Evolutionary conservation across 2,113 vertebrate genomes (phyloP).

Genomic region (Sebastes fasciatus): DNA sequence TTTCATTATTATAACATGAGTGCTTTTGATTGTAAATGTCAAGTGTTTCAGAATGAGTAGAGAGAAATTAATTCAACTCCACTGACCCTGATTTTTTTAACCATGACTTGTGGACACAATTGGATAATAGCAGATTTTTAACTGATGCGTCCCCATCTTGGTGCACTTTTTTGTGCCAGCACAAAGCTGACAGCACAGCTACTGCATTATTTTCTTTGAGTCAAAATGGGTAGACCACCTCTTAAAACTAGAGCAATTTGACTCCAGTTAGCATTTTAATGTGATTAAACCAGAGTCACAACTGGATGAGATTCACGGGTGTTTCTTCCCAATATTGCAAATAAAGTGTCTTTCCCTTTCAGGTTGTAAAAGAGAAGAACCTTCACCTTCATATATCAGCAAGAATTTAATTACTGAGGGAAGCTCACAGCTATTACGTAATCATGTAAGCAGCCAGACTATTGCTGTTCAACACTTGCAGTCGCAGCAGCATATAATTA

Average conservation of each 20-base stretch:
- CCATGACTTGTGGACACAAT: conserved; percentile 5
- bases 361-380: neutral
- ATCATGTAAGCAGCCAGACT: neutral
- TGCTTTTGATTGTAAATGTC: conserved; percentile 53
- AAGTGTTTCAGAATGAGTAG: conserved; percentile 29
- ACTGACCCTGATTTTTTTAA: conserved; percentile 18
- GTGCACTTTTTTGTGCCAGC: neutral
- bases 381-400: neutral
- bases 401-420: neutral
- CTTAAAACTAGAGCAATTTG: neutral
- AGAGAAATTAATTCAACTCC: conserved; percentile 27
- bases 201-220: neutral
- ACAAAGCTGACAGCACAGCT: neutral
- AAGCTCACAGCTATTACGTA: neutral
- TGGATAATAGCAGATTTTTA: conserved; percentile 13
- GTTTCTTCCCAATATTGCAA: neutral
- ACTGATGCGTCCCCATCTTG: neutral
- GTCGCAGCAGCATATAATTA: too few relatives aligned
- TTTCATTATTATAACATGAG: conserved; percentile 46
- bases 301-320: neutral
- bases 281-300: neutral
- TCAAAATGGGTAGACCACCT: neutral
- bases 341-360: too few relatives aligned
- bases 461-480: neutral
- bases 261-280: neutral